These are phyloP conservation scores for Peromyscus eremicus DNA, from an alignment of 2,797 vertebrate genomes.

Conservation along the genomic window DNA sequence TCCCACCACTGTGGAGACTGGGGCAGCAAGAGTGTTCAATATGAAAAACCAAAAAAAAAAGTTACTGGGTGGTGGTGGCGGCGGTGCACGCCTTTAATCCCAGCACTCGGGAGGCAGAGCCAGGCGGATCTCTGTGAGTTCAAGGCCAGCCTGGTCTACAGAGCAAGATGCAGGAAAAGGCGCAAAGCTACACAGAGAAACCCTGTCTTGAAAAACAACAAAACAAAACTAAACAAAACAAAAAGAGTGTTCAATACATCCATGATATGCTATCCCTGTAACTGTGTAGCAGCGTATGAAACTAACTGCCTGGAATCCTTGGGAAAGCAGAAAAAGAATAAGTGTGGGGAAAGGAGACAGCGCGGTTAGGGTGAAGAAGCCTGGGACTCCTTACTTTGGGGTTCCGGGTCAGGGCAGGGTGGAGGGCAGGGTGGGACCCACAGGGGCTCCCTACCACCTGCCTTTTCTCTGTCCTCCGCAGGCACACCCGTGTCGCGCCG, in stretches of 20 bases:
- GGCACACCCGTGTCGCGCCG: conserved; percentile 86
- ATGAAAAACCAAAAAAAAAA: too few species aligned
- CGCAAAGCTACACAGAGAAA: too few species aligned
- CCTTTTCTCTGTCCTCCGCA: conserved; percentile 55
- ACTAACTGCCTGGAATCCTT: neutral
- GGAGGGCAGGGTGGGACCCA: neutral
- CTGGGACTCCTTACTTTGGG: neutral
- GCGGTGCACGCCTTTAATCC: too few species aligned
- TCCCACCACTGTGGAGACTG: too few species aligned
- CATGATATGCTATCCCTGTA: neutral
- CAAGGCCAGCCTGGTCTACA: too few species aligned
- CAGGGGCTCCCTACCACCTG: neutral
- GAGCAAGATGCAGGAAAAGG: too few species aligned
- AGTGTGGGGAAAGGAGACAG: neutral
- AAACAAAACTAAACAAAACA: too few species aligned
- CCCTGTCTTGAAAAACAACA: too few species aligned
- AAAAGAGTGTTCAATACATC: neutral
- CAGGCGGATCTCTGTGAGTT: too few species aligned
- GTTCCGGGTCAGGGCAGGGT: neutral
- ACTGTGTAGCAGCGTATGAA: neutral
- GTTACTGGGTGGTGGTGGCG: too few species aligned
- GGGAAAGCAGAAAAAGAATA: neutral
- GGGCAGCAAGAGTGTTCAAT: neutral
- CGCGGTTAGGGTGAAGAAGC: neutral
- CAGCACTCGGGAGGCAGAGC: too few species aligned